Conservation (phyloP, 2,888 invertebrate species). For the Caradrina kadenii region DNA sequence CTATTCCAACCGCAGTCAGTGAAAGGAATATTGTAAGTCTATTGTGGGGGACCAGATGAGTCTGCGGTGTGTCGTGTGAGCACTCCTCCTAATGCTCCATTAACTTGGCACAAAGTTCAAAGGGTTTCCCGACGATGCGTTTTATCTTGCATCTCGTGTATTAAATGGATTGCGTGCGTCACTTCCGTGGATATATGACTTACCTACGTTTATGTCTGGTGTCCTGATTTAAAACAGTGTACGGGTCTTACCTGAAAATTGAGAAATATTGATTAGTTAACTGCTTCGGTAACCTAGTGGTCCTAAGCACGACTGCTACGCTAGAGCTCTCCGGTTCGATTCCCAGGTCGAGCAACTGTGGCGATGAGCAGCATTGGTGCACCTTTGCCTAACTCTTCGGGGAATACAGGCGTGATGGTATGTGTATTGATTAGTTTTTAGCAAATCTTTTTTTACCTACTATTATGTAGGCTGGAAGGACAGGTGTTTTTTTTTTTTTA, state of each 20-base stretch:
- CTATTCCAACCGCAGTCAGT: constrained; percentile 27
- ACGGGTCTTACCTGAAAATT: constrained; percentile 41
- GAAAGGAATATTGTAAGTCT: constrained; percentile 42
- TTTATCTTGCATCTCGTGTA: constrained; percentile 45
- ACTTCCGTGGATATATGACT: background rate
- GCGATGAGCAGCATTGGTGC: too few relatives aligned
- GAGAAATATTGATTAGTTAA: background rate
- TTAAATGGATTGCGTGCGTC: constrained; percentile 38
- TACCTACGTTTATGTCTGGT: constrained; percentile 17
- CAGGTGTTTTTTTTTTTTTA: too few relatives aligned
- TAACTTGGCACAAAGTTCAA: constrained; percentile 58
- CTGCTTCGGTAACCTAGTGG: too few relatives aligned
- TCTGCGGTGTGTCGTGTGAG: constrained; percentile 22
- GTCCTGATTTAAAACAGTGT: background rate
- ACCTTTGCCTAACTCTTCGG: too few relatives aligned
- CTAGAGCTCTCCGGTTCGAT: too few relatives aligned
- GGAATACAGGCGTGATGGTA: too few relatives aligned
- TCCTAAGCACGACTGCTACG: too few relatives aligned
- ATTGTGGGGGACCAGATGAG: constrained; percentile 9
- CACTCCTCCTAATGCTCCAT: constrained; percentile 66
- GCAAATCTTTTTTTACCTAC: too few relatives aligned
- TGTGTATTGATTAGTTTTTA: too few relatives aligned
- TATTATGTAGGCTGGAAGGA: too few relatives aligned
- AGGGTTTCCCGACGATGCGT: constrained; percentile 39
- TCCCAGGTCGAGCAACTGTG: too few relatives aligned